A percentile compares a stretch with the other conserved stretches of the same genome.
These are phyloP conservation scores for Pseudopleuronectes americanus DNA, from an alignment of 2,797 vertebrate species.

Conservation along the genomic window DNA sequence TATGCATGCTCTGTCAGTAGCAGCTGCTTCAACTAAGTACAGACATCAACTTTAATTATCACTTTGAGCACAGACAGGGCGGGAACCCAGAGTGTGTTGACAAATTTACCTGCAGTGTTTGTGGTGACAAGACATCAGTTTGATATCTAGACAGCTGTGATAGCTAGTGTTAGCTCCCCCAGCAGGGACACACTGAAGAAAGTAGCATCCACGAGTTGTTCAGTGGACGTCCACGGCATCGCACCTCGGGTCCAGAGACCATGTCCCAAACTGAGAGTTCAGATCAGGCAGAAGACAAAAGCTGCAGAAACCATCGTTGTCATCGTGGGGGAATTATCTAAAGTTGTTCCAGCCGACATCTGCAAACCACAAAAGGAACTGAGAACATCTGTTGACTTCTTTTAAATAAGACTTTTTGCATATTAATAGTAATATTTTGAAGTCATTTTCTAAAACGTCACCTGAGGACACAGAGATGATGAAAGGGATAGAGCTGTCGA, in stretches of 20 bases:
- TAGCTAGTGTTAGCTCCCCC: not conserved
- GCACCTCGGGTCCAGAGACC: not conserved
- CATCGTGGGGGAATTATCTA: not conserved
- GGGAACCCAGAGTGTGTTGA: not conserved
- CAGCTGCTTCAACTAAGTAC: slow-evolving; percentile 1
- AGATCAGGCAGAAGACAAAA: no score
- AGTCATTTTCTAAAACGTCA: slow-evolving; percentile 48
- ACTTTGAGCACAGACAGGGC: not conserved
- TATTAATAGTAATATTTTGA: slow-evolving; percentile 49
- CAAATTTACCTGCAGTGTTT: not conserved
- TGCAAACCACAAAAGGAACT: slow-evolving; percentile 45
- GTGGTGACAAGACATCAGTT: not conserved
- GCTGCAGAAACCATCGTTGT: not conserved
- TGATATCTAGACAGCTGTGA: not conserved
- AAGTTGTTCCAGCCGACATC: slow-evolving; percentile 15
- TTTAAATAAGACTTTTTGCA: slow-evolving; percentile 36
- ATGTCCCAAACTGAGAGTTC: not conserved
- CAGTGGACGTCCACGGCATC: not conserved
- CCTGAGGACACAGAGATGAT: slow-evolving; percentile 31
- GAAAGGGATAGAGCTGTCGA: slow-evolving; percentile 34
- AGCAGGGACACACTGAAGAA: not conserved
- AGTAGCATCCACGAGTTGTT: not conserved
- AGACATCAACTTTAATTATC: not conserved
- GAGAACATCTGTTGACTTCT: slow-evolving; percentile 61
- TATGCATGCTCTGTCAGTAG: not conserved